These are phyloP conservation scores for Eupleurogrammus muticus DNA, from an alignment of 2,797 vertebrate genomes.

Conservation along the genomic window DNA sequence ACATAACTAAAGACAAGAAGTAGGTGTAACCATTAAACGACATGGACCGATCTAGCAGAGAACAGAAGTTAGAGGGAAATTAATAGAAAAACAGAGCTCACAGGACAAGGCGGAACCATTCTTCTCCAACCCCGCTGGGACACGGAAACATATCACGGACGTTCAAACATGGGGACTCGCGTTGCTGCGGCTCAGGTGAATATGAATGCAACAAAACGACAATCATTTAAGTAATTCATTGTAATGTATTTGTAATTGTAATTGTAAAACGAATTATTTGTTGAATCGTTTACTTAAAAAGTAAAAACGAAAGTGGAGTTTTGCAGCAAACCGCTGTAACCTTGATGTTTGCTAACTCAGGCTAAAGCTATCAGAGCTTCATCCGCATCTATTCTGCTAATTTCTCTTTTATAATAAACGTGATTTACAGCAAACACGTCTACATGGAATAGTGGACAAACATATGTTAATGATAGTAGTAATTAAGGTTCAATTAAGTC, in stretches of 20 bases:
- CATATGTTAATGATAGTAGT: no score
- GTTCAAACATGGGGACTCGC: conserved; percentile 70
- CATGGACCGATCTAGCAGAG: no score
- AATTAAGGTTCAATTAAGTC: no score
- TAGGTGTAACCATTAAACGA: no score
- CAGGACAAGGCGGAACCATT: conserved; percentile 67
- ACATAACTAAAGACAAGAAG: no score
- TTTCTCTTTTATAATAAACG: background rate
- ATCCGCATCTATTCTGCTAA: no score
- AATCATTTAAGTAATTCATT: background rate
- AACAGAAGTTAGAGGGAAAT: no score
- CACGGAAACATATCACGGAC: conserved; percentile 49
- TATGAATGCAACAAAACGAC: background rate
- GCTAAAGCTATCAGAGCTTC: conserved; percentile 1
- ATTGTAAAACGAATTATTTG: accelerated
- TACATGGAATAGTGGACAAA: no score
- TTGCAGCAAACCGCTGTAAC: background rate
- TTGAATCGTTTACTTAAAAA: accelerated
- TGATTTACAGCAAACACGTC: background rate
- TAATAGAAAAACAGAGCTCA: no score
- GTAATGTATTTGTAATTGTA: background rate
- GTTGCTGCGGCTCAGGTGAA: conserved; percentile 58
- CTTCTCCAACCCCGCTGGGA: accelerated
- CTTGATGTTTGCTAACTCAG: conserved; percentile 33
- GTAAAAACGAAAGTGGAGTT: background rate